A percentile compares a stretch with the other conserved stretches of the same genome.
phyloP scores from a whole-genome alignment of 2,888 invertebrate species.

The Apodemia hepburni region DNA sequence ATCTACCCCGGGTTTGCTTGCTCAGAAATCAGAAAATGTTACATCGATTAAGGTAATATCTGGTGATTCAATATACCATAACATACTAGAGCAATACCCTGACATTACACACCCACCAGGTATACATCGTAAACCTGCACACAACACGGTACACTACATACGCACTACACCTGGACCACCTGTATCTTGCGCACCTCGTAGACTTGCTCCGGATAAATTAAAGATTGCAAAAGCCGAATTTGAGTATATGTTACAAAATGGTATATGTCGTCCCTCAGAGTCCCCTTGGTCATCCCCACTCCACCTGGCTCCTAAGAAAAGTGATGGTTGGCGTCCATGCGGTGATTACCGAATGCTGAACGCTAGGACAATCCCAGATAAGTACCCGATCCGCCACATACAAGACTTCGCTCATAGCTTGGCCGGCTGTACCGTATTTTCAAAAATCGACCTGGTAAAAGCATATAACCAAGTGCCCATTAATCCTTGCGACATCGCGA shows the following conservation, averaged over 20 bases:
- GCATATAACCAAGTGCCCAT: slow-evolving; percentile 52
- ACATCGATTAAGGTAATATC: not conserved
- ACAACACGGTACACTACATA: slow-evolving; percentile 17
- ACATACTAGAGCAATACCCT: not conserved
- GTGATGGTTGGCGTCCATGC: slow-evolving; percentile 34
- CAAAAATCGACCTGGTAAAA: slow-evolving; percentile 22
- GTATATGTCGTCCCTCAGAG: slow-evolving; percentile 22
- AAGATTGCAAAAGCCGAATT: not conserved
- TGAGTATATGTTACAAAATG: slow-evolving; percentile 14
- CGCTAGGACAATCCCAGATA: slow-evolving; percentile 33
- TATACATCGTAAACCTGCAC: not conserved
- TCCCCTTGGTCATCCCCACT: slow-evolving; percentile 28
- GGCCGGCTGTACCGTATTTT: slow-evolving; percentile 2
- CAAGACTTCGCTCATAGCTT: slow-evolving; percentile 16
- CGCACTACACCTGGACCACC: slow-evolving; percentile 26
- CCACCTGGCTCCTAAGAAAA: slow-evolving; percentile 22
- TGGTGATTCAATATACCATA: not conserved
- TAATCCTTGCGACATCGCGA: slow-evolving; percentile 35
- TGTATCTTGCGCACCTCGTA: slow-evolving; percentile 24
- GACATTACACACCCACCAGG: slow-evolving; percentile 1
- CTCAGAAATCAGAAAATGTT: not conserved
- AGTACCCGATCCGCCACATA: slow-evolving; percentile 40
- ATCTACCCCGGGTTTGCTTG: slow-evolving; percentile 9
- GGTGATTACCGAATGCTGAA: slow-evolving; percentile 43
- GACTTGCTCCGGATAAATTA: slow-evolving; percentile 25